Base-by-base conservation (phyloP, 53 echinoderm and acorn worm genomes). In the Astropecten irregularis region DNA sequence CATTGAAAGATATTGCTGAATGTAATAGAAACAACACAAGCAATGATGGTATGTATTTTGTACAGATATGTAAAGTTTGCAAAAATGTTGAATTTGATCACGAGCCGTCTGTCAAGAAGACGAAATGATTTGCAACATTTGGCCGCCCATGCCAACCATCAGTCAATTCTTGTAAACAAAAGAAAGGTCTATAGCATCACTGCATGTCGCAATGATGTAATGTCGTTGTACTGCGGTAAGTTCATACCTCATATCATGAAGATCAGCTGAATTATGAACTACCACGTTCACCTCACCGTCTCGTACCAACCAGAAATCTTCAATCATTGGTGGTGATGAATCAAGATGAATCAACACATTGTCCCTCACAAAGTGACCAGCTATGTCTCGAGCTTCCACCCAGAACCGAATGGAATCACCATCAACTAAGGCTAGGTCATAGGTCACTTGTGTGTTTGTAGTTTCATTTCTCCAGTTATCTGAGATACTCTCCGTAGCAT, bases 351-450 rank as follows among this genome's bases (percentile, higher is more conserved):
- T 40, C 29, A 82, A 62, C 2, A 88, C 73, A 18, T 55, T 66
- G 30, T 88, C 88, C 40, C 50, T 66, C 22, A 26, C 23, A 49
- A 31, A 63, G 55, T 87, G 64, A 9, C 56, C 77, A 18, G 83
- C 42, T 10, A 82, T 32, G 49, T 88, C 72, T n/a, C 66, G 52
- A 13, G 82, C 88, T 34, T 71, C 42, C 26, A 88, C 71, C 88
- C 88, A 88, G 50, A 87, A 68, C 9, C 61, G 56, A 47, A 87
- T 59, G 57, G 87, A 87, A 87, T 87, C 87, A n/a, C 87, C 88
- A 35, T 88, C 88, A 2, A 68, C 59, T 26, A 82, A 18, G 16
- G 63, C 27, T 31, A 83, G 69, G 71, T 72, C 49, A 39, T 69
- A 88, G 7, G 63, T 70, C 5, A 49, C 49, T 8, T 53, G 62